Evolutionary conservation across 2,797 vertebrate genomes (phyloP).

Genomic region (Aldrovandia affinis): DNA sequence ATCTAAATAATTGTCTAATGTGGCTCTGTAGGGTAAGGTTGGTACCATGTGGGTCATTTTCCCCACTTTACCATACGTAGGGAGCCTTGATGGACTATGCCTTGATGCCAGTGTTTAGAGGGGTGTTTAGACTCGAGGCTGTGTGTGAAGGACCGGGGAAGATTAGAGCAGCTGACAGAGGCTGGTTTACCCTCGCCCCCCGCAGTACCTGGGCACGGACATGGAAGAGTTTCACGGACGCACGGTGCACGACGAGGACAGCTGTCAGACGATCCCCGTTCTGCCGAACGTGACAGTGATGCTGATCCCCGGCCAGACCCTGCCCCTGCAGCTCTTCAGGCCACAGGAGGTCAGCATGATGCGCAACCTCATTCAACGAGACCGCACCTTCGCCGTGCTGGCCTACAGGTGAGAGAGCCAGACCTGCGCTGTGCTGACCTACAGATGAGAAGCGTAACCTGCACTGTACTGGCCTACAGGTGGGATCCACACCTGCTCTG

Average conservation of each 20-base stretch:
- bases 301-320: slow-evolving; percentile 92
- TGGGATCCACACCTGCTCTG: neutral
- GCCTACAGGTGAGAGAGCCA: slow-evolving; percentile 84
- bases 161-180: neutral
- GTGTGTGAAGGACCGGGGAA: neutral
- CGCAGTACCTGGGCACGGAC: slow-evolving; percentile 91
- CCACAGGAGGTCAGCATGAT: slow-evolving; percentile 99
- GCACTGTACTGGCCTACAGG: neutral
- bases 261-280: slow-evolving; percentile 91
- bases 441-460: neutral
- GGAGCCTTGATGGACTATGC: neutral
- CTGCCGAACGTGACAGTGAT: slow-evolving; percentile 89
- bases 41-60: neutral
- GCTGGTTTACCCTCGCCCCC: neutral
- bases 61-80: neutral
- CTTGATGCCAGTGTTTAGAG: neutral
- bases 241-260: slow-evolving; percentile 94
- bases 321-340: slow-evolving; percentile 92
- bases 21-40: neutral
- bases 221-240: slow-evolving; percentile 99
- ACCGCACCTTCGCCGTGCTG: slow-evolving; percentile 95
- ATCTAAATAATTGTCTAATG: neutral
- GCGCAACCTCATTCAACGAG: slow-evolving; percentile 88
- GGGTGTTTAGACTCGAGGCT: neutral
- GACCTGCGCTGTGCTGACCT: neutral